Evolutionary conservation across 1,140 invertebrate species (phyloP), one percentile per base, ranked within the genome.

Genomic region (Caerostris darwini): DNA sequence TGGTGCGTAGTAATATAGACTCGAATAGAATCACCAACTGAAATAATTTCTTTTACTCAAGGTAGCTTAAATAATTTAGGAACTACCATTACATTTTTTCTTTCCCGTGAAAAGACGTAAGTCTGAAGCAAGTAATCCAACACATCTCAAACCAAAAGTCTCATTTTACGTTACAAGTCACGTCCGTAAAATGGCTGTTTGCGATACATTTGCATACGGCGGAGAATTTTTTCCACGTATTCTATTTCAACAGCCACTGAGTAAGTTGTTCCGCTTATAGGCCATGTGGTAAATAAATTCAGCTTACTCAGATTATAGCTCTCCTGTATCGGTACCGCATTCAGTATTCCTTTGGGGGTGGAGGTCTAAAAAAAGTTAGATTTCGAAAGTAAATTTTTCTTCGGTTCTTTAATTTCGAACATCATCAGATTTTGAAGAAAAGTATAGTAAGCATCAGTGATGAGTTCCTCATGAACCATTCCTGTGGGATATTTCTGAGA

Each of bases 151-250:
- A 58, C 82, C 82, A 3, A 83, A 83, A 83, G n/a, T 14, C 56
- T 54, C 53, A 10, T 83, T 58, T 83, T n/a, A 5, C 3, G 53
- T 83, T 83, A n/a, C 82, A 6, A n/a, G 53, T 83, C 82, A 83
- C 82, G 82, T 83, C n/a, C 53, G 53, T 56, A 83, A 57, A 83
- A 56, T 83, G 82, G 82, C 82, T 57, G 56, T 83, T 77, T 77
- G 69, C 69, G 82, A 3, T 19, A 7, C 82, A 83, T 83, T 83
- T 83, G 82, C 82, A 83, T 83, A 58, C 5, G 53, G 14, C 54
- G 56, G 7, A 17, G 56, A 83, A 58, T 12, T 58, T 19, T 83
- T 83, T 83, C 56, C 7, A 10, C 17, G 82, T 83, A 57, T 83
- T 83, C 56, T 83, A 83, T 83, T 83, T 83, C 56, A 83, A 56